Evolutionary conservation across 2,113 vertebrate genomes (phyloP).

Genomic region (Myrmecophaga tridactyla): DNA sequence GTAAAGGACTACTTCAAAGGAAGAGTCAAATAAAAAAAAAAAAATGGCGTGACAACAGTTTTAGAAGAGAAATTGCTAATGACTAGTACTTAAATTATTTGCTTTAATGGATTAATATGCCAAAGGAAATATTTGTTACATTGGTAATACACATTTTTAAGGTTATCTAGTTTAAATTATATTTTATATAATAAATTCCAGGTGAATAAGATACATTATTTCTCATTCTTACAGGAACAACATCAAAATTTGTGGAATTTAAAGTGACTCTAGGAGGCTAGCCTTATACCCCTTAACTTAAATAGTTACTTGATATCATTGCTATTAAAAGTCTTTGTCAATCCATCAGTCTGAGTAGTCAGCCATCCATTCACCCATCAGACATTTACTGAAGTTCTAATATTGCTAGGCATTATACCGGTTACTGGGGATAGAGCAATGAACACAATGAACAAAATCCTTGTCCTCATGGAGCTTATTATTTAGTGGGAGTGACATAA

Average conservation of each 20-base stretch:
- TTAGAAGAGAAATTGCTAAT: background rate
- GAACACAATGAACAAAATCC: background rate
- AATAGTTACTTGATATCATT: background rate
- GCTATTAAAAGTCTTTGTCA: background rate
- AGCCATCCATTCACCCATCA: background rate
- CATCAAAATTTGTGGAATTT: background rate
- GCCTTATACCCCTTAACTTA: background rate
- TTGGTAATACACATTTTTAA: background rate
- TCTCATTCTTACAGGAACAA: background rate
- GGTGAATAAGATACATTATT: background rate
- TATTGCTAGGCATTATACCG: background rate
- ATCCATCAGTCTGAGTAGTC: background rate
- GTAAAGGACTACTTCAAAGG: background rate
- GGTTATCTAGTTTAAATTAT: background rate
- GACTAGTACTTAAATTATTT: background rate
- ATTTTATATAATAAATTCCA: background rate
- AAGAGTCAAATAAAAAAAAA: conserved; percentile 26
- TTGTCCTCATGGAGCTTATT: background rate
- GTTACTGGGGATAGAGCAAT: background rate
- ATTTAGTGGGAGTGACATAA: background rate
- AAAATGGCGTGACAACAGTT: background rate
- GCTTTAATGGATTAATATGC: background rate
- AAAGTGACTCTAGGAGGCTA: background rate
- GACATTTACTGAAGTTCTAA: background rate
- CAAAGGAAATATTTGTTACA: background rate